Base-by-base conservation (phyloP, 92 coral and sea anemone genomes). In the Porites divaricata region DNA sequence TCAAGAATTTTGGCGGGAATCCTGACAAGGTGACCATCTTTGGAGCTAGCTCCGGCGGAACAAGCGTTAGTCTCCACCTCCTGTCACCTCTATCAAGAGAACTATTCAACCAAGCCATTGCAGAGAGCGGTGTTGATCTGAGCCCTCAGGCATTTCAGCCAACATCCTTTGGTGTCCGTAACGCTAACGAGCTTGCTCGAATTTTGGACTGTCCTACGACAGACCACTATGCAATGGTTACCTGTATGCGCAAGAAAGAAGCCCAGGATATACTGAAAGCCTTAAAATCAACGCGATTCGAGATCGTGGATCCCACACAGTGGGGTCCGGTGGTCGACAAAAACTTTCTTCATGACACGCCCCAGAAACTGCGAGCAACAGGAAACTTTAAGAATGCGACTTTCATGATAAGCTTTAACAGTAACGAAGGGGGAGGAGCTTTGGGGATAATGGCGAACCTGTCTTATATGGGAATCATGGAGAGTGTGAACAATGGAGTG, bases 21-120 rank as follows among this genome's bases (percentile, higher is more conserved):
- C 93, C 93, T 9, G 63, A 79, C 25, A 81, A 78, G 21, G 93
- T 92, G 53, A 89, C 93, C 62, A 89, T 92, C 86, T 92, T 89
- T 87, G 95, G 95, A 11, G 95, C 86, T 53, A 92, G 95, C 69
- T 92, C 93, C 4, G 95, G 95, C 21, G 95, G 93, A 2, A 85
- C 95, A 53, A 92, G 95, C 61, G 95, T 92, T 24, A 88, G 95
- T 13, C 88, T 92, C 28, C 88, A 86, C 2, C 51, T 83, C 4
- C 83, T 92, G 75, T 92, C 95, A 22, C 91, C 95, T 50, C 74
- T 92, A 21, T 86, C 91, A 23, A 49, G 77, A 67, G 89, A 92
- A 20, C 93, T 92, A 52, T 92, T 92, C 58, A 90, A 89, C 66
- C 59, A 78, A 63, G 95, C 93, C 9, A 92, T 92, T 65, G 88